Base-by-base conservation (phyloP, 2,113 vertebrate species). In the Toxostoma redivivum region DNA sequence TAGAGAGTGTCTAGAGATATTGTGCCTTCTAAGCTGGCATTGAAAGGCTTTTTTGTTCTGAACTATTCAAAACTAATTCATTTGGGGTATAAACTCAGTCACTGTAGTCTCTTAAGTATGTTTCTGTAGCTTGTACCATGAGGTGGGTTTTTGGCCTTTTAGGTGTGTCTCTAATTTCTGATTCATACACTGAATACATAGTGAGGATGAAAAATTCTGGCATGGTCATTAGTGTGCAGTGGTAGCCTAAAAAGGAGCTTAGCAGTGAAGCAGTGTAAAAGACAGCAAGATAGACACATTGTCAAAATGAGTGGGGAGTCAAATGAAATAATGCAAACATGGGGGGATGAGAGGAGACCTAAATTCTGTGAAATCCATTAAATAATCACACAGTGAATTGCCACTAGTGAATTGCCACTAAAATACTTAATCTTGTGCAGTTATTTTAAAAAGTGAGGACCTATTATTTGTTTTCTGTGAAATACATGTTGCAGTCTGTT, bases 111-210 rank as follows among this genome's bases (percentile, higher is more conserved):
- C 14, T 23, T 67, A 10, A 30, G 12, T 11, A 3, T 22, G 0
- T 44, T 82, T 64, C 22, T 81, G 8, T 82, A 69, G 15, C 42
- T 80, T 5, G 0, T 56, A 31, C 13, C 0, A 0, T 13, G 23
- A 12, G 19, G 3, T 0, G 2, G 0, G 0, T 1, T 35, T 86
- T 69, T 73, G 17, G 10, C 31, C 3, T 8, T 61, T 37, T 31
- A 23, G 28, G 7, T 65, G 10, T 71, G 12, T 72, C 13, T 76
- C 4, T 79, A 81, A 37, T 45, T 57, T 80, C 48, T 25, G 20
- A 25, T 56, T 89, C 22, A 5, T 88, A 24, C 3, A 3, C 23
- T 65, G 37, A 70, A 28, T 25, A 33, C 5, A 7, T 22, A 15
- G 22, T 71, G 51, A 69, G 51, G 21, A 24, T 62, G 16, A 80